These are phyloP conservation scores for Rhadinocentrus ornatus DNA, from an alignment of 2,797 vertebrate species.

Conservation along the genomic window DNA sequence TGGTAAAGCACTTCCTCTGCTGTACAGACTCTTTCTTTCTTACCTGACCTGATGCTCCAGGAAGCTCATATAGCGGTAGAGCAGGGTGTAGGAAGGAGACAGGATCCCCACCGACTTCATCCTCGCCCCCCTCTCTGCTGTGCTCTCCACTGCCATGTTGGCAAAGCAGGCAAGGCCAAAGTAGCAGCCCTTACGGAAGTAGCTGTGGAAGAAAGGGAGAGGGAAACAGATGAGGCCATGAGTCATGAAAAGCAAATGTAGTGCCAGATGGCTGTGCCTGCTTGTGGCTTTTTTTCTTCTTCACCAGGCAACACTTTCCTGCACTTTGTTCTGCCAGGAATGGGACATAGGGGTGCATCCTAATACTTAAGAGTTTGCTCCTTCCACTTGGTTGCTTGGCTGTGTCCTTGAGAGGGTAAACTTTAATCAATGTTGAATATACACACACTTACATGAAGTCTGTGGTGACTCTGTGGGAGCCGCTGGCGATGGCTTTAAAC, in stretches of 20 bases:
- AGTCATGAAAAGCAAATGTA: constrained; percentile 55
- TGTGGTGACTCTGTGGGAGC: constrained; percentile 92
- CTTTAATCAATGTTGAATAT: background rate
- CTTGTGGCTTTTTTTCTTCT: constrained; percentile 20
- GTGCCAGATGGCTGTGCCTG: constrained; percentile 66
- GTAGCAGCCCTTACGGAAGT: constrained; percentile 93
- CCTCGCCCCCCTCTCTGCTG: constrained; percentile 90
- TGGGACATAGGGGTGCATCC: constrained; percentile 39
- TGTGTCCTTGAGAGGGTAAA: background rate
- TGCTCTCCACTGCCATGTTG: constrained; percentile 96
- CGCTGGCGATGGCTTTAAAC: constrained; percentile 96
- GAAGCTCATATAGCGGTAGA: constrained; percentile 96
- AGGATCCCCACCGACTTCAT: constrained; percentile 98
- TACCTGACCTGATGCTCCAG: constrained; percentile 97
- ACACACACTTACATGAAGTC: constrained; percentile 91
- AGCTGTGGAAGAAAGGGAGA: constrained; percentile 75
- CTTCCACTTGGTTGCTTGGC: background rate
- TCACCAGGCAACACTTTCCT: constrained; percentile 42
- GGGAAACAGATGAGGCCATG: constrained; percentile 46
- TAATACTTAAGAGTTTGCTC: constrained; percentile 28
- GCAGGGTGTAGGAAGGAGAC: constrained; percentile 93
- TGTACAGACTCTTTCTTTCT: constrained; percentile 49
- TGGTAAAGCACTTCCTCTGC: background rate
- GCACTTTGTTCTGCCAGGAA: constrained; percentile 45
- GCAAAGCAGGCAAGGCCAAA: constrained; percentile 96